A percentile compares a stretch with the other conserved stretches of the same genome.
Conservation (phyloP, 2,888 invertebrate genomes). For the Slavum lentiscoides region DNA sequence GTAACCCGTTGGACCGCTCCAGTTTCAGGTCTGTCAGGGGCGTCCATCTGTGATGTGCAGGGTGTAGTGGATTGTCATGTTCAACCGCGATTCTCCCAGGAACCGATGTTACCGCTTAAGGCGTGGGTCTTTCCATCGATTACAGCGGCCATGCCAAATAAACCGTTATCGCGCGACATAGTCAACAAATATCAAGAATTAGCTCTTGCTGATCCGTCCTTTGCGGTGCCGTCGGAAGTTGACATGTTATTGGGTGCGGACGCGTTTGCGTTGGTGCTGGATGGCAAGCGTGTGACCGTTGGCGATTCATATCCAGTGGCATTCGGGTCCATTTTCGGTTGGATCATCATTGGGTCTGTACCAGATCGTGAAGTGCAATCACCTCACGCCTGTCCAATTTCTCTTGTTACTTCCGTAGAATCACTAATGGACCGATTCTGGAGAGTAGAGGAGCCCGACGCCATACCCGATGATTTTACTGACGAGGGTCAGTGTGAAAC, state of each 20-base stretch:
- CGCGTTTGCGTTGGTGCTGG: not conserved
- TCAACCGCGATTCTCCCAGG: not conserved
- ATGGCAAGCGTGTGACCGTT: not conserved
- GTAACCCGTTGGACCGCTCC: not conserved
- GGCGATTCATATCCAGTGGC: not conserved
- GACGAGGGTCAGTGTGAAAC: not conserved
- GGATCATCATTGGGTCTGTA: not conserved
- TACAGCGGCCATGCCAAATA: not conserved
- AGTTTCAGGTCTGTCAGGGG: not conserved
- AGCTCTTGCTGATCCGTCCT: not conserved
- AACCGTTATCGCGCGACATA: not conserved
- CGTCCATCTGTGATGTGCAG: not conserved
- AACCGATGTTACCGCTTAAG: not conserved
- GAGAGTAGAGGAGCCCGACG: not conserved
- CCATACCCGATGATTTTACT: not conserved
- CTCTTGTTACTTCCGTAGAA: not conserved
- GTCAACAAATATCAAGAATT: not conserved
- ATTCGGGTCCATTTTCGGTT: not conserved
- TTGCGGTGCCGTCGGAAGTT: not conserved
- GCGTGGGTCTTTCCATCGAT: not conserved
- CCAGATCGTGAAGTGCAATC: not conserved
- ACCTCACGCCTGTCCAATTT: not conserved
- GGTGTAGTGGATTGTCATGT: not conserved
- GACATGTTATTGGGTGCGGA: not conserved
- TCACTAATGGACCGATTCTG: not conserved